Conservation (phyloP, 2,888 invertebrate species). For the Dugesia japonica region DNA sequence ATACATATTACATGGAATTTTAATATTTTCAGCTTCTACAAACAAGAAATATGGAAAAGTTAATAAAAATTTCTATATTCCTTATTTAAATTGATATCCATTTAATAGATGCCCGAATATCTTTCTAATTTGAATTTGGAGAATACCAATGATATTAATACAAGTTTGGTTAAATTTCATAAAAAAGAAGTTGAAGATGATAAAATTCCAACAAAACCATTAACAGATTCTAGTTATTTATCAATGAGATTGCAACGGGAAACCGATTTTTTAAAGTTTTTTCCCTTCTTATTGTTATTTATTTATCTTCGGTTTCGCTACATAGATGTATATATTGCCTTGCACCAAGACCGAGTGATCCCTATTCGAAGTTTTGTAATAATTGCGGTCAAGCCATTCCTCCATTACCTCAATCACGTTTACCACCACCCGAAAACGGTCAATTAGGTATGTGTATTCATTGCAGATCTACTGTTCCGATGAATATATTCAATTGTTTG, state of each 20-base stretch:
- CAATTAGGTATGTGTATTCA: conserved; percentile 45
- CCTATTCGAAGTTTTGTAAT: conserved; percentile 43
- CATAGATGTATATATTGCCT: conserved; percentile 42
- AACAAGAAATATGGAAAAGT: neutral
- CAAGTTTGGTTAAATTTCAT: neutral
- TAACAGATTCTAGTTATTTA: neutral
- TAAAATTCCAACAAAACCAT: neutral
- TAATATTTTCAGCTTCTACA: neutral
- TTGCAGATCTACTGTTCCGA: conserved; percentile 45
- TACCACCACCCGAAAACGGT: conserved; percentile 43
- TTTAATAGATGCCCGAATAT: neutral
- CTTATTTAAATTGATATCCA: no score
- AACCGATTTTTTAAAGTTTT: conserved; percentile 45
- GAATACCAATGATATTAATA: neutral
- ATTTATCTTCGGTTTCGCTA: neutral
- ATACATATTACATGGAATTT: no score
- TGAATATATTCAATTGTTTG: conserved; percentile 43
- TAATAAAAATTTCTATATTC: neutral
- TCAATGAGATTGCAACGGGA: conserved; percentile 43
- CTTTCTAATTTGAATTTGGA: neutral
- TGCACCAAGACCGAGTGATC: conserved; percentile 43
- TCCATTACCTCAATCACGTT: conserved; percentile 40
- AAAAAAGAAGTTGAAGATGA: neutral
- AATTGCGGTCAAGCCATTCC: conserved; percentile 43
- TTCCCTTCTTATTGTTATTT: conserved; percentile 7